Conservation (phyloP, 2,797 vertebrate species). For the Nannoperca australis region DNA sequence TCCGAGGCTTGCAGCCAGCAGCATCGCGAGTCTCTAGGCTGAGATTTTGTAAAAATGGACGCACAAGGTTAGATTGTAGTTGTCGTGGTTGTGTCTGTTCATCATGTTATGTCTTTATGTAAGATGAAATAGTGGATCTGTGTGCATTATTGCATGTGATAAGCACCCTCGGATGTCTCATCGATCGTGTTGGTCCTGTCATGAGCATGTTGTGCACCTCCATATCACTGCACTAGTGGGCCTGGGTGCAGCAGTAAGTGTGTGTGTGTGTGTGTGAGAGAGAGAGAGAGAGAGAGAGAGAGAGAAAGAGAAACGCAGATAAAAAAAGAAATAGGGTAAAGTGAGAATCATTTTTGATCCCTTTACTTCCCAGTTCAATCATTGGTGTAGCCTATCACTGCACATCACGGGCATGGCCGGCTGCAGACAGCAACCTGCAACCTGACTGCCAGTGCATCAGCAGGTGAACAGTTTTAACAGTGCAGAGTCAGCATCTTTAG, state of each 20-base stretch:
- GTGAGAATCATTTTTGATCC: slow-evolving; percentile 15
- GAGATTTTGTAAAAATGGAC: slow-evolving; percentile 76
- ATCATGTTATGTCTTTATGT: slow-evolving; percentile 63
- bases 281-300: slow-evolving; percentile 4
- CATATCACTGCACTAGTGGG: slow-evolving; percentile 49
- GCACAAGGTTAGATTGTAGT: slow-evolving; percentile 80
- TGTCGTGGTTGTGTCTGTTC: slow-evolving; percentile 78
- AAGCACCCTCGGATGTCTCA: slow-evolving; percentile 61
- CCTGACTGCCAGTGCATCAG: slow-evolving; percentile 37
- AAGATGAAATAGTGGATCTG: slow-evolving; percentile 44
- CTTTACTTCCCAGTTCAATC: not conserved
- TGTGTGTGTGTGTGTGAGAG: not conserved
- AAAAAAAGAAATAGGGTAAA: not conserved
- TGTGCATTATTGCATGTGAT: slow-evolving; percentile 68
- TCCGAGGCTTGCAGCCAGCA: slow-evolving; percentile 73
- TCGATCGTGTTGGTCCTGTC: slow-evolving; percentile 61
- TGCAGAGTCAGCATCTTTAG: slow-evolving; percentile 59
- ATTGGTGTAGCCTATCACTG: slow-evolving; percentile 9
- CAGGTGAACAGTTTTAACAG: slow-evolving; percentile 37
- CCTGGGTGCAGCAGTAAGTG: slow-evolving; percentile 37
- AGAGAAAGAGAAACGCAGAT: slow-evolving; percentile 4
- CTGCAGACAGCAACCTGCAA: slow-evolving; percentile 36
- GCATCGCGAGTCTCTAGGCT: slow-evolving; percentile 71
- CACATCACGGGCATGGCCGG: slow-evolving; percentile 8
- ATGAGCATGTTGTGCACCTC: slow-evolving; percentile 67